Percentiles rank a stretch among this genome's conserved stretches.
phyloP scores from a whole-genome alignment of 2,797 vertebrate species.

The Leptodactylus fallax region DNA sequence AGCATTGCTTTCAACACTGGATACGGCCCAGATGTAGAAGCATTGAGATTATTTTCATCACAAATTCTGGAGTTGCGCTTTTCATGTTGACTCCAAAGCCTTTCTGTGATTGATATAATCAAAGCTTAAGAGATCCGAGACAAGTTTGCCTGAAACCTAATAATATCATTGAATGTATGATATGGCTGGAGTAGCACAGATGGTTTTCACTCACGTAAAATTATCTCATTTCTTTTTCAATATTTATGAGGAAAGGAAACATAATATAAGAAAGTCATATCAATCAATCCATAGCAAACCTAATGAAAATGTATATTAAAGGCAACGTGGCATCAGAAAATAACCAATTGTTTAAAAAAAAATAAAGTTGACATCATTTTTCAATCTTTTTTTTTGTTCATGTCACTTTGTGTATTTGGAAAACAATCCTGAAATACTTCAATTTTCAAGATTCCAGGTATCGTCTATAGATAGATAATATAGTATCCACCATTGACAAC shows the following conservation, averaged over 20 bases:
- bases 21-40: background rate
- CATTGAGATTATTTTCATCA: background rate
- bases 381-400: too few relatives aligned
- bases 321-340: too few relatives aligned
- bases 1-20: too few relatives aligned
- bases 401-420: too few relatives aligned
- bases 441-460: too few relatives aligned
- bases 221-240: background rate
- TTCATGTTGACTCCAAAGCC: slow-evolving; percentile 6
- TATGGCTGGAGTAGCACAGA: background rate
- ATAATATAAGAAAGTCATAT: background rate
- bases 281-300: background rate
- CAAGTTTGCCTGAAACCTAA: background rate
- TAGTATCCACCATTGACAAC: too few relatives aligned
- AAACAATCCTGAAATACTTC: too few relatives aligned
- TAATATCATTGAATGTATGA: background rate
- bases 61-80: background rate
- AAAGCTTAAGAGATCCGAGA: background rate
- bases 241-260: background rate
- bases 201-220: background rate
- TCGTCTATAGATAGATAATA: too few relatives aligned
- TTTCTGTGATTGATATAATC: background rate
- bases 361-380: too few relatives aligned
- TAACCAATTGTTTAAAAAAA: too few relatives aligned
- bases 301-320: too few relatives aligned